Base-by-base conservation (phyloP, 2,113 vertebrate genomes). In the Microtus oregoni region DNA sequence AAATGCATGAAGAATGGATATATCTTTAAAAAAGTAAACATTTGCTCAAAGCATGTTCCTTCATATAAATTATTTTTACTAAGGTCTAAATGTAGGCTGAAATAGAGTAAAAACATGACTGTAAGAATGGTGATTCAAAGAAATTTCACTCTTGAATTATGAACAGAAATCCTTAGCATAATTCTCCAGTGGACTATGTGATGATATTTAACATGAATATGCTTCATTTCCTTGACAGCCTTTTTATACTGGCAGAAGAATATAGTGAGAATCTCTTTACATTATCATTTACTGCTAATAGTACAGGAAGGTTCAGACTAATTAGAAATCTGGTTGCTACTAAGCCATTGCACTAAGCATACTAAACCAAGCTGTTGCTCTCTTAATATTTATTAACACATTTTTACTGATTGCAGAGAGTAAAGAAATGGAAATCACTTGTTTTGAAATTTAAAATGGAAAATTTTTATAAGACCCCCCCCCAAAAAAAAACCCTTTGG, bases 331-430 rank as follows among this genome's bases (percentile, higher is more conserved):
- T n/a, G n/a, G n/a, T n/a, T n/a, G n/a, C n/a, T n/a, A n/a, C n/a
- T n/a, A n/a, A n/a, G n/a, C n/a, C n/a, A n/a, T n/a, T n/a, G n/a
- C n/a, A n/a, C n/a, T n/a, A n/a, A n/a, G n/a, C n/a, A n/a, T n/a
- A n/a, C n/a, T n/a, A n/a, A n/a, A n/a, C n/a, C 50, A 81, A 35
- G 91, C 65, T 41, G 55, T 76, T 83, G 44, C 13, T 87, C 32
- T 96, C 86, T 96, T 94, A 92, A 91, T 92, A 96, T 96, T 58
- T 94, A 78, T 50, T 41, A 86, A 95, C 30, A 88, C 65, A 89
- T 93, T 89, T 81, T 26, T 90, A 95, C 88, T 87, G 77, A 95
- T 52, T 95, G 5, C 19, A 89, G 67, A 91, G 52, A 82, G 89
- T 20, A 90, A 92, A 89, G 73, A 70, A 63, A 73, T 87, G 38